Percentiles rank a stretch among this genome's conserved stretches.
Conservation (phyloP, 2,113 vertebrate species). For the Petromus typicus region DNA sequence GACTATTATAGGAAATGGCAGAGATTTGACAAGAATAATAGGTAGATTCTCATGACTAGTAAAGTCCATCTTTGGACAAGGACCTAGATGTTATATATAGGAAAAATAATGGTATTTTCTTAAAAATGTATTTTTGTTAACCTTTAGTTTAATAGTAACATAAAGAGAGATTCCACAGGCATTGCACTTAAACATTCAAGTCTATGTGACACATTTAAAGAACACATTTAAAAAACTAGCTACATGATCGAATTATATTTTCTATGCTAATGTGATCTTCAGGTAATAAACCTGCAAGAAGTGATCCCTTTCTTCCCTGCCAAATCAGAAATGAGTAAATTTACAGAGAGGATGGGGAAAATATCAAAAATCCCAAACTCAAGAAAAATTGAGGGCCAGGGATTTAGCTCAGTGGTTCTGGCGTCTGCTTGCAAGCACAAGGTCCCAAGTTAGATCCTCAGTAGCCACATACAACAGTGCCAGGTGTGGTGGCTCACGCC, state of each 20-base stretch:
- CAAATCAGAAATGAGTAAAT: not conserved
- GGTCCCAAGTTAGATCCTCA: too few relatives aligned
- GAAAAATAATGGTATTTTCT: constrained; percentile 40
- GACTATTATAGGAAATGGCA: constrained; percentile 16
- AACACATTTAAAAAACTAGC: not conserved
- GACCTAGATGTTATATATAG: not conserved
- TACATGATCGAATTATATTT: constrained; percentile 19
- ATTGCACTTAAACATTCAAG: not conserved
- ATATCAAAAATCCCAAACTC: not conserved
- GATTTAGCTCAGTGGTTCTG: too few relatives aligned
- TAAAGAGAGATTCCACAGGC: not conserved
- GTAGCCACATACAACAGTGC: too few relatives aligned
- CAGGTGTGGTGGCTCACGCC: too few relatives aligned
- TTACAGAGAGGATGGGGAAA: not conserved
- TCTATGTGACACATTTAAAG: not conserved
- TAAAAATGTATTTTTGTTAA: constrained; percentile 28
- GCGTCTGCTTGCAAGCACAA: too few relatives aligned
- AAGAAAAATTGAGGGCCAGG: not conserved
- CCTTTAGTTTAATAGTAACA: constrained; percentile 48
- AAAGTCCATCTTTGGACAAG: constrained; percentile 39
- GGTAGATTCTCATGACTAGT: not conserved
- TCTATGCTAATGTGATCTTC: constrained; percentile 24
- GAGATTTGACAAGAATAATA: not conserved
- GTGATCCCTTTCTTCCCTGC: not conserved
- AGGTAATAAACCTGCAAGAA: not conserved